phyloP scores from a whole-genome alignment of 64 coral and sea anemone species.

The Montipora capricornis region DNA sequence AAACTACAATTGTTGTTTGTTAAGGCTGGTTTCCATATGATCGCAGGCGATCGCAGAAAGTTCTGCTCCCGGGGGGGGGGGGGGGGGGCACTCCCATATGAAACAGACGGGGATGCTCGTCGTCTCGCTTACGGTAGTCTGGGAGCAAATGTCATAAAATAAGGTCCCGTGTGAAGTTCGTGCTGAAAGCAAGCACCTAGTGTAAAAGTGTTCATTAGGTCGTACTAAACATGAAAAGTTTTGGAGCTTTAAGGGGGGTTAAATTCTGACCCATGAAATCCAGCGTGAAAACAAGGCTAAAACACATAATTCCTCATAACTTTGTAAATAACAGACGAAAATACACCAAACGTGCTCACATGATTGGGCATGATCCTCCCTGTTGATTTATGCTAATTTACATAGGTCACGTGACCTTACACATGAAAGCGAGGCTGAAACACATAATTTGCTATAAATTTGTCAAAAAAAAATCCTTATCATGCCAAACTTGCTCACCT shows the following conservation, averaged over 20 bases:
- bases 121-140: conserved; percentile 22
- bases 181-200: conserved; percentile 62
- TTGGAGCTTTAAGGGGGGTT: conserved; percentile 8
- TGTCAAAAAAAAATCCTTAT: conserved; percentile 11
- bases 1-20: conserved; percentile 1
- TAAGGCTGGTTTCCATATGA: too few species aligned
- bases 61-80: too few species aligned
- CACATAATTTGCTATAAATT: too few species aligned
- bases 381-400: conserved; percentile 81
- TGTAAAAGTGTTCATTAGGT: conserved; percentile 65
- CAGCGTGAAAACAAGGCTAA: conserved; percentile 32
- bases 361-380: conserved; percentile 77
- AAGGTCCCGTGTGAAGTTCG: conserved; percentile 66
- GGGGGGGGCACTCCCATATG: too few species aligned
- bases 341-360: conserved; percentile 78
- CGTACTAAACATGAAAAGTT: conserved; percentile 69
- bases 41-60: not conserved
- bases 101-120: too few species aligned
- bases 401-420: conserved; percentile 66
- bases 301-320: conserved; percentile 47
- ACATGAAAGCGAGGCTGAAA: conserved; percentile 52
- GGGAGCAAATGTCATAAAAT: conserved; percentile 80
- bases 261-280: conserved; percentile 27
- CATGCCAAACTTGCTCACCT: conserved; percentile 75
- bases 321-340: conserved; percentile 56